Evolutionary conservation across 2,797 vertebrate species (phyloP), one percentile per base, ranked within the genome.

Genomic region (Anguilla pacifica): DNA sequence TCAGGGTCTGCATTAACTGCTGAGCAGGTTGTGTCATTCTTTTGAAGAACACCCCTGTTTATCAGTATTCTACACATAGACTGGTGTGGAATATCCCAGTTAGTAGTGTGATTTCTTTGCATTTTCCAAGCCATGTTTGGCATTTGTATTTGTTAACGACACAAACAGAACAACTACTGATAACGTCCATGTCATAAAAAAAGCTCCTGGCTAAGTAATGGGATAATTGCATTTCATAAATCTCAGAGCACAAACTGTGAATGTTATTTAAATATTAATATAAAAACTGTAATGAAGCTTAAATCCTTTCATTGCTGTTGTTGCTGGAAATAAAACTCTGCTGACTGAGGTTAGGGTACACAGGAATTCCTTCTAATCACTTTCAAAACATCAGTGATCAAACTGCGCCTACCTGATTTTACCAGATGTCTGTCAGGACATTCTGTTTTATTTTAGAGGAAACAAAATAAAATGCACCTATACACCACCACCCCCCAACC

Each of bases 271-370:
- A 35, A 35, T 72, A 72, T 72, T 28, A 11, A 28, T 72, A 35
- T 72, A 35, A n/a, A 64, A 64, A 25, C 61, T 25, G 3, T 64
- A 22, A 64, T 64, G 61, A 64, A 22, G 25, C 19, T 25, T 5
- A 64, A 64, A 64, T 64, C 19, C 61, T 72, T 72, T 72, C 70
- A 72, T 72, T 72, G 70, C 70, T 72, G 70, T 72, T 72, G n/a
- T 28, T 13, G 70, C n/a, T 72, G 70, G 28, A 10, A 72, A 4
- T 64, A 5, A 64, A 22, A 64, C 61, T 64, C 5, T 3, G 61
- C 19, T 22, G 61, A 64, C 25, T 64, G 61, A 64, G 61, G 17
- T 64, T 64, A 19, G 61, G 3, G 61, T 4, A 6, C 61, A n/a
- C 61, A 64, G 59, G 22, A n/a, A 64, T 64, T 3, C 67, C n/a